Percentiles rank a stretch among this genome's conserved stretches.
Evolutionary conservation across 2,888 invertebrate species (phyloP).

Genomic region (Ctena decussata): DNA sequence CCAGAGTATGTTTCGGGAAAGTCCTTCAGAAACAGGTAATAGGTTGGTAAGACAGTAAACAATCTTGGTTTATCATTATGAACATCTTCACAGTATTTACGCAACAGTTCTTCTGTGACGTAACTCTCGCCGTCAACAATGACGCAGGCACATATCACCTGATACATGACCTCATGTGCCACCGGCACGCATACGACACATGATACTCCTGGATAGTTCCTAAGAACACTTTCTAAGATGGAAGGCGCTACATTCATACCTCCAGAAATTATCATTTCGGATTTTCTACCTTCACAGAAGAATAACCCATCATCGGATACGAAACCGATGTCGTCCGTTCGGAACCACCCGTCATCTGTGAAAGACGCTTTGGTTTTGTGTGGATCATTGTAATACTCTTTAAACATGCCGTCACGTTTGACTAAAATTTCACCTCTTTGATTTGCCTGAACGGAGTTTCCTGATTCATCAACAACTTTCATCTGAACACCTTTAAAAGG

Average conservation of each 20-base stretch:
- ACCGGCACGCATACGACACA: constrained; percentile 50
- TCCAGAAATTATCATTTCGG: constrained; percentile 39
- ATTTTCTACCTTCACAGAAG: constrained; percentile 32
- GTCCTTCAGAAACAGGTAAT: constrained; percentile 46
- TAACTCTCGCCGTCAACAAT: constrained; percentile 35
- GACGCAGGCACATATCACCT: constrained; percentile 66
- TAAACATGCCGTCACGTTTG: neutral
- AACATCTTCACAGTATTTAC: constrained; percentile 24
- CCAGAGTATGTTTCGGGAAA: constrained; percentile 50
- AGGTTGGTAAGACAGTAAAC: constrained; percentile 54
- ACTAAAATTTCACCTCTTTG: constrained; percentile 25
- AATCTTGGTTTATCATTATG: constrained; percentile 42
- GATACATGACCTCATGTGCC: constrained; percentile 52
- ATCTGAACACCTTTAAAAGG: neutral
- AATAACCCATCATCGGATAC: constrained; percentile 21
- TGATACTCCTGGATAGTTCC: constrained; percentile 13
- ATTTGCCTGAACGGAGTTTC: constrained; percentile 17
- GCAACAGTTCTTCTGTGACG: constrained; percentile 38
- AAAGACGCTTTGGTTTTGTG: constrained; percentile 10
- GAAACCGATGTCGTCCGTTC: constrained; percentile 19
- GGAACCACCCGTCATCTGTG: constrained; percentile 26
- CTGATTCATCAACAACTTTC: constrained; percentile 34
- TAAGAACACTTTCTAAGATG: constrained; percentile 28
- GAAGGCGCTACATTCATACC: constrained; percentile 45
- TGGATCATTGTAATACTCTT: constrained; percentile 29